Conservation (phyloP, 1,140 invertebrate species). For the Berghia stephanieae region DNA sequence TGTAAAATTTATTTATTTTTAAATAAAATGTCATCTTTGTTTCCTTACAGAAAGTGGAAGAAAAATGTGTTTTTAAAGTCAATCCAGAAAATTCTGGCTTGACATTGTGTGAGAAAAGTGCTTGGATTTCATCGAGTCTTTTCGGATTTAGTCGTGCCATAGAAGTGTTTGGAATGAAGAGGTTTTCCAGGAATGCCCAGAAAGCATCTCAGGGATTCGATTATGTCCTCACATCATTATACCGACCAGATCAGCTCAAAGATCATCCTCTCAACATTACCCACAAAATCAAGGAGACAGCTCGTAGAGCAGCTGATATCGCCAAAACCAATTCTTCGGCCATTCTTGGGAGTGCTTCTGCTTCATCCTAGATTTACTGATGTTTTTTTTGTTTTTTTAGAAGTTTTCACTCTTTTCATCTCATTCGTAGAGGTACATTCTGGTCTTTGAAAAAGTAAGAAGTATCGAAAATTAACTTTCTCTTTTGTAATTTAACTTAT, state of each 20-base stretch:
- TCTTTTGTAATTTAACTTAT: no score
- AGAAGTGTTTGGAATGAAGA: slow-evolving; percentile 84
- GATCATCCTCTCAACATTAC: slow-evolving; percentile 20
- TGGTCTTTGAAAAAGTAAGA: no score
- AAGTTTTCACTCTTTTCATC: no score
- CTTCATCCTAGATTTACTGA: no score
- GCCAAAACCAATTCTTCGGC: slow-evolving; percentile 38
- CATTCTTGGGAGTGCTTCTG: slow-evolving; percentile 19
- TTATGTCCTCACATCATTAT: slow-evolving; percentile 46
- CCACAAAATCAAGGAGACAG: slow-evolving; percentile 44
- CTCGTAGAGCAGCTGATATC: slow-evolving; percentile 42
- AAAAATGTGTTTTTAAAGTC: slow-evolving; percentile 84
- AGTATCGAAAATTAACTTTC: no score
- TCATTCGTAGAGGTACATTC: no score
- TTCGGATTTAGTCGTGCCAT: slow-evolving; percentile 88
- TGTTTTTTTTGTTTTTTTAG: no score
- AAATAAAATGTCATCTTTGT: slow-evolving; percentile 5
- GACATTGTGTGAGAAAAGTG: slow-evolving; percentile 81
- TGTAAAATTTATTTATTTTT: no score
- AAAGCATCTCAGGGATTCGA: slow-evolving; percentile 87
- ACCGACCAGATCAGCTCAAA: slow-evolving; percentile 24
- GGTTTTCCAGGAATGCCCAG: slow-evolving; percentile 84
- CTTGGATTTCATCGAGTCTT: slow-evolving; percentile 84
- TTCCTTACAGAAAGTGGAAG: slow-evolving; percentile 80
- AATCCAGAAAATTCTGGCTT: slow-evolving; percentile 76